phyloP scores from a whole-genome alignment of 2,113 vertebrate species.

The Triplophysa siluroides region DNA sequence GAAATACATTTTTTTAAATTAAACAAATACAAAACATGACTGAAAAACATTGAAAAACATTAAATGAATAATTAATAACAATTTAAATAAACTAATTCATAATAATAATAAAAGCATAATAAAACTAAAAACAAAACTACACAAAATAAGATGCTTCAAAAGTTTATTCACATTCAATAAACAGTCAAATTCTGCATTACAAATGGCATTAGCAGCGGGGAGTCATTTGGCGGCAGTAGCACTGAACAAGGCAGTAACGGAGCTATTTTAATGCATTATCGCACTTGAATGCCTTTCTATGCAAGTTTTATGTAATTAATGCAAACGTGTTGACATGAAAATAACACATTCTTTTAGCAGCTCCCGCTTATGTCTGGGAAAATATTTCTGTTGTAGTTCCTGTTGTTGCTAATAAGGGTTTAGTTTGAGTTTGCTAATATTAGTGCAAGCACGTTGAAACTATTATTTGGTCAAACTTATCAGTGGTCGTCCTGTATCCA shows the following conservation, averaged over 20 bases:
- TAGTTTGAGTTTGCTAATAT: conserved; percentile 17
- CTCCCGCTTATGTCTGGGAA: conserved; percentile 55
- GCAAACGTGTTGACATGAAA: conserved; percentile 60
- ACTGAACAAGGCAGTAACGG: not conserved
- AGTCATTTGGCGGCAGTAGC: not conserved
- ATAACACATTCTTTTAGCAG: conserved; percentile 59
- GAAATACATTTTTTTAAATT: too few species aligned
- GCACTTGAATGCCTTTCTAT: not conserved
- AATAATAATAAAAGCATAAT: too few species aligned
- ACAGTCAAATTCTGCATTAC: too few species aligned
- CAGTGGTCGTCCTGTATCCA: too few species aligned
- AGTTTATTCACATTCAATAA: too few species aligned
- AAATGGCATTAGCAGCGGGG: not conserved
- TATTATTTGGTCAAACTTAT: too few species aligned
- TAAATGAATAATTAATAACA: too few species aligned
- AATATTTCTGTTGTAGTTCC: conserved; percentile 54
- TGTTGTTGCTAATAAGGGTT: conserved; percentile 53
- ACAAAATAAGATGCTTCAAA: too few species aligned
- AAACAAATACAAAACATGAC: too few species aligned
- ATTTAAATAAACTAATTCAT: too few species aligned
- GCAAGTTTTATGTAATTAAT: conserved; percentile 62
- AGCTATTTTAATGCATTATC: conserved; percentile 17
- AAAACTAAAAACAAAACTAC: too few species aligned
- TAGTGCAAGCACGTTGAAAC: not conserved
- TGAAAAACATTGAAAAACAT: too few species aligned